Base-by-base conservation (phyloP, 1,140 invertebrate species). In the Centruroides sculpturatus region DNA sequence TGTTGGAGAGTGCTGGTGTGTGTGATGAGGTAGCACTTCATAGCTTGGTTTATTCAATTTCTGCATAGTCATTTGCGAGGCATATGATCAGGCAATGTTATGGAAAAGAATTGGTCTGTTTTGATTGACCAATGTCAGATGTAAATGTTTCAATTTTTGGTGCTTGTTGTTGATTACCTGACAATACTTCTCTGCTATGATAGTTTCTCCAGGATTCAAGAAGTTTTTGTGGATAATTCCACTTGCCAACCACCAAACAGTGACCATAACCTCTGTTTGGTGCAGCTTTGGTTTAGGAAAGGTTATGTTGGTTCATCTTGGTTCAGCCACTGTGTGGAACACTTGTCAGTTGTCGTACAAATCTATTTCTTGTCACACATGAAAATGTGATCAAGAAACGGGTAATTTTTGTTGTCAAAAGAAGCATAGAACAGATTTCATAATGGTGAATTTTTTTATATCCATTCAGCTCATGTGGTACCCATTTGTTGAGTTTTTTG, bases 21-120 rank as follows among this genome's bases (percentile, higher is more conserved):
- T n/a, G n/a, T n/a, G n/a, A n/a, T 51, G 50, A 10, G 11, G 10
- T 10, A 51, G 50, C 6, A 11, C 3, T 3, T 51, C 11, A 10
- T 51, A 51, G 10, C 66, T 63, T 35, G 36, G 50, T 59, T 36
- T 63, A 59, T 48, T 49, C 47, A 49, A 62, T 60, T 7, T 66
- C 47, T 54, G 13, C 47, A 11, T 49, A 59, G 3, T 53, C 41
- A 47, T 51, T 56, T 5, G 67, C 57, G 10, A 36, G 23, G 36
- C 41, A 11, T 51, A 3, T 5, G 10, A 11, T 51, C 5, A 10
- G 50, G 50, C 10, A 5, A 5, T 51, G 12, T 51, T 10, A 51
- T 4, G 50, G 23, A 23, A 23, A 34, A 51, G 50, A 51, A 7
- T 34, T 51, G 1, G 23, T 51, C 1, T 11, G 6, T 51, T 51